These are phyloP conservation scores for Triops longicaudatus DNA, from an alignment of 1,140 invertebrate genomes.

Conservation along the genomic window DNA sequence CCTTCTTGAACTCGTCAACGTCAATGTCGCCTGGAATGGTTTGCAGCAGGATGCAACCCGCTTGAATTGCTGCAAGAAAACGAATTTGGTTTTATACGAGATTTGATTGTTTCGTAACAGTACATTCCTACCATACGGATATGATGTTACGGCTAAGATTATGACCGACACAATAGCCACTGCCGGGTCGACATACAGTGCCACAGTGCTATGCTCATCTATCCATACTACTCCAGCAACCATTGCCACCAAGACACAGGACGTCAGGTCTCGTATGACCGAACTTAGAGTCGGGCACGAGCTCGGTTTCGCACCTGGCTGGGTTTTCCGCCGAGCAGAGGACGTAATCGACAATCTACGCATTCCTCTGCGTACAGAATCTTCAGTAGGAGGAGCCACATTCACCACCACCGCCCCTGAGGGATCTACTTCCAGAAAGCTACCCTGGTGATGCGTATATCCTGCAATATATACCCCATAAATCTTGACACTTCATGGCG, in stretches of 20 bases:
- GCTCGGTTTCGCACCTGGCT: slow-evolving; percentile 41
- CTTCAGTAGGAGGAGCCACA: slow-evolving; percentile 37
- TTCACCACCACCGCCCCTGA: slow-evolving; percentile 55
- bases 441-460: slow-evolving; percentile 66
- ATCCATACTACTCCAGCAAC: slow-evolving; percentile 55
- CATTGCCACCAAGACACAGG: slow-evolving; percentile 58
- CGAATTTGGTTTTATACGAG: no score
- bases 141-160: slow-evolving; percentile 54
- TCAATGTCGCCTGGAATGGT: slow-evolving; percentile 72
- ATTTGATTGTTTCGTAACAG: no score
- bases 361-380: slow-evolving; percentile 34
- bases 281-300: slow-evolving; percentile 17
- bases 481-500: no score
- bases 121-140: slow-evolving; percentile 56
- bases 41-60: slow-evolving; percentile 64
- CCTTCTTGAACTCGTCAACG: slow-evolving; percentile 53
- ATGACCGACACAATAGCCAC: slow-evolving; percentile 57
- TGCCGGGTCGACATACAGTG: slow-evolving; percentile 63
- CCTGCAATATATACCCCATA: slow-evolving; percentile 34
- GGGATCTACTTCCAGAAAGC: slow-evolving; percentile 56
- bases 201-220: slow-evolving; percentile 46
- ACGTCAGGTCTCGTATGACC: slow-evolving; percentile 44
- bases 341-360: slow-evolving; percentile 36
- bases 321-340: slow-evolving; percentile 32
- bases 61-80: slow-evolving; percentile 57